Evolutionary conservation across 2,888 invertebrate species (phyloP).

Genomic region (Noctua comes): DNA sequence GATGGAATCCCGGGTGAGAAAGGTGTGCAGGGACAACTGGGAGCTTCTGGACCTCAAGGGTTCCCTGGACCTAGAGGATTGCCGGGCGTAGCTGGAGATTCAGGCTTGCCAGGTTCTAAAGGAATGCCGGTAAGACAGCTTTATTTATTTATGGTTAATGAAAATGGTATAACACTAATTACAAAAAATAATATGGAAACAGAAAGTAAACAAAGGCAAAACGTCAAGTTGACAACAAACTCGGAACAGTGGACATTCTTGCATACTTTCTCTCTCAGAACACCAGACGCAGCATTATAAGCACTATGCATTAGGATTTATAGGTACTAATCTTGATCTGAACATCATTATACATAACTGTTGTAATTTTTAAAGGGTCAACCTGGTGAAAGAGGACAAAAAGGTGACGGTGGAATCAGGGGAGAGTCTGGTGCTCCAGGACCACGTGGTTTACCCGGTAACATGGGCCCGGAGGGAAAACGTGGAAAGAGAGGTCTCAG

Average conservation of each 20-base stretch:
- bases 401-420: conserved; percentile 94
- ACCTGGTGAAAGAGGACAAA: conserved; percentile 94
- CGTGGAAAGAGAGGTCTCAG: conserved; percentile 94
- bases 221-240: not conserved
- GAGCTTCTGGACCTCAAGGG: conserved; percentile 94
- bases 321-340: too few relatives aligned
- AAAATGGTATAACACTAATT: not conserved
- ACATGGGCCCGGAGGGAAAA: conserved; percentile 94
- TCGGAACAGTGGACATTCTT: not conserved
- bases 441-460: conserved; percentile 94
- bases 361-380: conserved; percentile 90
- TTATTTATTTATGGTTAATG: not conserved
- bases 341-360: not conserved
- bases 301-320: not conserved
- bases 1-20: conserved; percentile 96
- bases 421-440: conserved; percentile 94
- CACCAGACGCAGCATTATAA: not conserved
- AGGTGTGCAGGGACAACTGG: conserved; percentile 93
- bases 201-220: not conserved
- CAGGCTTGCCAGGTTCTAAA: conserved; percentile 94
- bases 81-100: conserved; percentile 93
- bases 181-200: not conserved
- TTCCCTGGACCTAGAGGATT: conserved; percentile 95
- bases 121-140: conserved; percentile 91
- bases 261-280: not conserved